Conservation (phyloP, 2,113 vertebrate genomes). For the Dasyprocta punctata region DNA sequence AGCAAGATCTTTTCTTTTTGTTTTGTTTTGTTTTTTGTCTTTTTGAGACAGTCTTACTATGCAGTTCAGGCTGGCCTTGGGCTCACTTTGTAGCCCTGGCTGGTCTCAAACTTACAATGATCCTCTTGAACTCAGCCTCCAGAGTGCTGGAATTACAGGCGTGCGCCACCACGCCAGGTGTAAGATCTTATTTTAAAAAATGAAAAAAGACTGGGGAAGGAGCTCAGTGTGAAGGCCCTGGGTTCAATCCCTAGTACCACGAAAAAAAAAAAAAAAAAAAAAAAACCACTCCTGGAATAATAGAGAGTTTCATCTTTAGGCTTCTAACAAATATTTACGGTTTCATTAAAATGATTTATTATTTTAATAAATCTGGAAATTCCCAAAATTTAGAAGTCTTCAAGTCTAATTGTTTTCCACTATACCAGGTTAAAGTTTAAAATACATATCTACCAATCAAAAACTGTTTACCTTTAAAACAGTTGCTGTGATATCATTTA, state of each 20-base stretch:
- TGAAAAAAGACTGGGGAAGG: neutral
- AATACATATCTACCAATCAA: neutral
- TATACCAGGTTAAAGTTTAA: constrained; percentile 22
- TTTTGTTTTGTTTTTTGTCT: too few relatives aligned
- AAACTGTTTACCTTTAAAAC: constrained; percentile 13
- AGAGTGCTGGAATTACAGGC: too few relatives aligned
- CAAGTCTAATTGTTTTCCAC: neutral
- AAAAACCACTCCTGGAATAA: constrained; percentile 51
- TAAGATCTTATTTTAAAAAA: too few relatives aligned
- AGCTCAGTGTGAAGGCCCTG: neutral
- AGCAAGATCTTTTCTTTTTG: neutral
- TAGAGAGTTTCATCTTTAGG: constrained; percentile 40
- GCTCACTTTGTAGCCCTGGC: too few relatives aligned
- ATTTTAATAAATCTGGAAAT: constrained; percentile 26
- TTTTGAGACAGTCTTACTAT: too few relatives aligned
- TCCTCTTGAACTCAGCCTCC: too few relatives aligned
- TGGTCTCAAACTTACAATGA: too few relatives aligned
- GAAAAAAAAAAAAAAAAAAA: neutral
- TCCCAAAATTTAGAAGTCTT: neutral
- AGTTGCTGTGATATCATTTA: neutral
- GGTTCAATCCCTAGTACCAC: neutral
- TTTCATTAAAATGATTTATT: constrained; percentile 38
- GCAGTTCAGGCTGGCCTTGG: too few relatives aligned
- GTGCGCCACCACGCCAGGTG: too few relatives aligned
- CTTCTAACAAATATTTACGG: neutral